Evolutionary conservation across 2,888 invertebrate species (phyloP), one percentile per base, ranked within the genome.

Genomic region (Adelphocoris suturalis): DNA sequence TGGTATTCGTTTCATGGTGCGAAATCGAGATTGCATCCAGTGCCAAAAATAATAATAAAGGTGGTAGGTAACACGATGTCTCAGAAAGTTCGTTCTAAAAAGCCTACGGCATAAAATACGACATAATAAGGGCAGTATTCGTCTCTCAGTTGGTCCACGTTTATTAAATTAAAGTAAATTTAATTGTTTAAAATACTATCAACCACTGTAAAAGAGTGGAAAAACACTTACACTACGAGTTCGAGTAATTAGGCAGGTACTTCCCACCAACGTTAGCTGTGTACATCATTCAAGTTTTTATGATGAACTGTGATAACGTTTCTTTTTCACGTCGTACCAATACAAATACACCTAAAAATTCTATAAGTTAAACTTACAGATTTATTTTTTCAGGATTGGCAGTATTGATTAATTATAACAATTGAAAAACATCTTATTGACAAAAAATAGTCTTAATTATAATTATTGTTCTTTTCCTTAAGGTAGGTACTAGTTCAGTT

Each of bases 401-500:
- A 46, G 46, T 68, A 68, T 7, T 27, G 57, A n/a, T 57, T 57
- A 48, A 47, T 81, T 81, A 13, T n/a, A 28, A 46, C 13, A 13
- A 81, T 16, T 47, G 37, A 46, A 37, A 28, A 47, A 27, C 13
- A n/a, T 55, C 27, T 82, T 55, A 48, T 81, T 7, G 19, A 0
- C 48, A 19, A n/a, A 81, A 81, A 81, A n/a, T 47, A 81, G 12
- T 47, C 11, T 14, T 55, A 85, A 55, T 85, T 52, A 12, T 23
- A 47, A 82, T n/a, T 4, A 9, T 48, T 55, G 61, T 48, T 28
- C 78, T 13, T 76, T 37, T 81, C 81, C 48, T 81, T 48, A 55
- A 85, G n/a, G 4, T n/a, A 57, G 1, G 9, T 85, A 57, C 27
- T 85, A 52, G 82, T 27, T 55, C 37, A 48, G 80, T 88, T 88